phyloP scores from a whole-genome alignment of 2,113 vertebrate genomes.

The Alethe diademata region DNA sequence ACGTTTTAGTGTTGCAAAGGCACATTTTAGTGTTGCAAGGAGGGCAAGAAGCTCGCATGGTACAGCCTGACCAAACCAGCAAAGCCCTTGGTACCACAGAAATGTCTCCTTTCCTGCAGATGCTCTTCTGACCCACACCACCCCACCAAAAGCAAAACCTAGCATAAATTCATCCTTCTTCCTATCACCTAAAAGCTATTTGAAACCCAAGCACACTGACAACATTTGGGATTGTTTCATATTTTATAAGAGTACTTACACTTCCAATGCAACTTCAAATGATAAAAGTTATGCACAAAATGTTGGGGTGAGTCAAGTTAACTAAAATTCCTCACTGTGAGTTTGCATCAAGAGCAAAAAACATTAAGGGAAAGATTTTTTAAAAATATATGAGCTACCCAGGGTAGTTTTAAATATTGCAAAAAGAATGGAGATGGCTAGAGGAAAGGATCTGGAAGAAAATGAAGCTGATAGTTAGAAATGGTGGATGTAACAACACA shows the following conservation, averaged over 20 bases:
- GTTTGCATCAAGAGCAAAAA: background rate
- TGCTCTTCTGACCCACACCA: background rate
- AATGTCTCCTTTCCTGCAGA: background rate
- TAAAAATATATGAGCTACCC: background rate
- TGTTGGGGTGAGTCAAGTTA: background rate
- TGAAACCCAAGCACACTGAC: background rate
- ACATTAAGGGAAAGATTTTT: background rate
- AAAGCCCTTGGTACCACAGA: background rate
- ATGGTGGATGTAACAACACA: background rate
- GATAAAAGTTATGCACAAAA: background rate
- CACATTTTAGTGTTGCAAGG: background rate
- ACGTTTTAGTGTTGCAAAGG: background rate
- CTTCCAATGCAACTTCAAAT: background rate
- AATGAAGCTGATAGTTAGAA: background rate
- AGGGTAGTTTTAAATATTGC: background rate
- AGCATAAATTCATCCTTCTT: background rate
- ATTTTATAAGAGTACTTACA: background rate
- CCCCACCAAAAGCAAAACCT: background rate
- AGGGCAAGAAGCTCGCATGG: background rate
- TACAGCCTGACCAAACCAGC: background rate
- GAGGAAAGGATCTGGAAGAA: background rate
- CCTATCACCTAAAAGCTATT: background rate
- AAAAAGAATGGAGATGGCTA: background rate
- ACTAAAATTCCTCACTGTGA: background rate
- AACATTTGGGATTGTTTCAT: background rate